Evolutionary conservation across 2,888 invertebrate species (phyloP).

Genomic region (Agapostemon virescens): DNA sequence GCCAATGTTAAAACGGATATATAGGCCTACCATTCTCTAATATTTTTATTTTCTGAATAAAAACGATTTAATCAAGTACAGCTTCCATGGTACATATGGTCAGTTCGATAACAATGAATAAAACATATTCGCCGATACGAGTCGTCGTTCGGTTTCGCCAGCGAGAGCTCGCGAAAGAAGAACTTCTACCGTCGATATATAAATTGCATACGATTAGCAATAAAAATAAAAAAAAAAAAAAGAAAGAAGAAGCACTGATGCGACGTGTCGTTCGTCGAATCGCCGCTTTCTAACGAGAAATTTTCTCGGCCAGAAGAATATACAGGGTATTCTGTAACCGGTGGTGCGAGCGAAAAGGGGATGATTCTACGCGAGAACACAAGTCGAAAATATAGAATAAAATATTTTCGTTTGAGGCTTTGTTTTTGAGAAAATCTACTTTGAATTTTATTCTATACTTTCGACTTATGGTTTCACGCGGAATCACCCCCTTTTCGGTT

Average conservation of each 20-base stretch:
- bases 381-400: too few species aligned
- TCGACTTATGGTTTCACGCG: too few species aligned
- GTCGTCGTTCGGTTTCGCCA: constrained; percentile 48
- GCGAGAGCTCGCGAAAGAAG: constrained; percentile 16
- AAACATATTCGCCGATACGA: constrained; percentile 65
- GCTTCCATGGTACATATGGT: constrained; percentile 11
- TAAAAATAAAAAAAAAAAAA: too few species aligned
- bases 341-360: too few species aligned
- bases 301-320: constrained; percentile 32
- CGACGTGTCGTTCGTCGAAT: constrained; percentile 54
- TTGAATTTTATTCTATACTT: too few species aligned
- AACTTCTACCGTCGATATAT: constrained; percentile 40
- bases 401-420: too few species aligned
- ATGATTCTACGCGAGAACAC: too few species aligned
- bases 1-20: constrained; percentile 40
- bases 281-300: constrained; percentile 53
- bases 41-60: constrained; percentile 67
- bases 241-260: constrained; percentile 54
- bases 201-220: constrained; percentile 53
- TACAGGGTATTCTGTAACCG: too few species aligned
- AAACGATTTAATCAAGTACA: constrained; percentile 44
- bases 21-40: constrained; percentile 66
- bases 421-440: too few species aligned
- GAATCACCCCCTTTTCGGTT: too few species aligned
- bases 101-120: constrained; percentile 19